phyloP scores from a whole-genome alignment of 1,140 invertebrate species.

The Zelostemma sp. region DNA sequence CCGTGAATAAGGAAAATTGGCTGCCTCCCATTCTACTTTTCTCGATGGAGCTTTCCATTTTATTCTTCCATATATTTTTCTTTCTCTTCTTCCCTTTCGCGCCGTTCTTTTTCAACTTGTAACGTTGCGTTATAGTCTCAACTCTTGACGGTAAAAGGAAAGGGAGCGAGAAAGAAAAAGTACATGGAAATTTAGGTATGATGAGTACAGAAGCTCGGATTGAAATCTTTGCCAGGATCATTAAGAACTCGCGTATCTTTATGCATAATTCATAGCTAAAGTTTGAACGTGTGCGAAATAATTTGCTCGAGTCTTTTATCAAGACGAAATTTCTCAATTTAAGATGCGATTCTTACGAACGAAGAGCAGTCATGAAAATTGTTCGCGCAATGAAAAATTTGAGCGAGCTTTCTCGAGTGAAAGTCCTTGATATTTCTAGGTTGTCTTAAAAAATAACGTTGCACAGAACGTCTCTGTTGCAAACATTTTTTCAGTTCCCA shows the following conservation, averaged over 20 bases:
- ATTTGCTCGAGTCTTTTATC: too few species aligned
- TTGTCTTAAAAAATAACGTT: conserved; percentile 19
- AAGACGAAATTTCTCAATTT: too few species aligned
- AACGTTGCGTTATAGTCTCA: neutral
- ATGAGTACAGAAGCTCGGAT: conserved; percentile 5
- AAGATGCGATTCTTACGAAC: too few species aligned
- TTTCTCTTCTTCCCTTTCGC: conserved; percentile 11
- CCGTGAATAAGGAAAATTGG: conserved; percentile 35
- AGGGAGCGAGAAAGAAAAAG: neutral
- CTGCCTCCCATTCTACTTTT: conserved; percentile 51
- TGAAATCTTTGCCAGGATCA: conserved; percentile 20
- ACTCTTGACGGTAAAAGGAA: neutral
- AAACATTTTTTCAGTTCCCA: conserved; percentile 15
- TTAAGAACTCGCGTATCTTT: conserved; percentile 22
- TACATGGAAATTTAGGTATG: neutral
- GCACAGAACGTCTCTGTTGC: conserved; percentile 18
- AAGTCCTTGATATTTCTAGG: conserved; percentile 19
- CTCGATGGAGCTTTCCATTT: conserved; percentile 57
- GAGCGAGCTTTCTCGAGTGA: too few species aligned
- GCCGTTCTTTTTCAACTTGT: neutral
- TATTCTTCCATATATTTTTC: conserved; percentile 28
- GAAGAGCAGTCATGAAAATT: too few species aligned
- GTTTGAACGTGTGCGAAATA: too few species aligned
- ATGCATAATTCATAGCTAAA: conserved; percentile 34
- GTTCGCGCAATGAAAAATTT: too few species aligned